phyloP scores from a whole-genome alignment of 2,113 vertebrate species.

The Cervus canadensis region DNA sequence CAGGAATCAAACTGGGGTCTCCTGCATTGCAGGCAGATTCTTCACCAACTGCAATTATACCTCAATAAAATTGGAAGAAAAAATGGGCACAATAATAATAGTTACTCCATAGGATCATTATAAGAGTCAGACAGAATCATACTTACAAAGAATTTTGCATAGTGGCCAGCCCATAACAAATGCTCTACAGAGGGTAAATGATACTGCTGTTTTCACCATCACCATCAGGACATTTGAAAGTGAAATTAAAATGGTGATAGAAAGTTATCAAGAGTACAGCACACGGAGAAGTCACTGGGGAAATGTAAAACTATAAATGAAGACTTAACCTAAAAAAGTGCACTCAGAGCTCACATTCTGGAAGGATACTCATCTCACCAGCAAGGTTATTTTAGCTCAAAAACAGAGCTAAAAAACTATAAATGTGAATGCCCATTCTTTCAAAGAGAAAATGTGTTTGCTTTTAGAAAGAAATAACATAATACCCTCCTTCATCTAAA shows the following conservation, averaged over 20 bases:
- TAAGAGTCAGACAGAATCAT: not conserved
- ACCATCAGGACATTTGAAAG: not conserved
- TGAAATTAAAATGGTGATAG: not conserved
- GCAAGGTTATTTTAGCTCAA: not conserved
- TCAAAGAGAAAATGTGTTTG: not conserved
- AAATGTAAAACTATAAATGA: constrained; percentile 30
- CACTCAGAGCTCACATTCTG: not conserved
- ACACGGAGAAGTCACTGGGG: not conserved
- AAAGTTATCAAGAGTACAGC: not conserved
- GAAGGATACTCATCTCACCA: not conserved
- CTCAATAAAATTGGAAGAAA: not conserved
- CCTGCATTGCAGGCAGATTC: not conserved
- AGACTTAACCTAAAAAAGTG: not conserved
- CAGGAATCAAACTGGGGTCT: not conserved
- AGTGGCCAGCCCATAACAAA: not conserved
- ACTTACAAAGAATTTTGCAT: not conserved
- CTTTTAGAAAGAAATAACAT: constrained; percentile 5
- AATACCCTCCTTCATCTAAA: not conserved
- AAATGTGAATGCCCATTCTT: not conserved
- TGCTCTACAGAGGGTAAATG: not conserved
- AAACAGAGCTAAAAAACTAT: not conserved
- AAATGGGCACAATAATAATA: not conserved
- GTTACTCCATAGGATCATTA: not conserved
- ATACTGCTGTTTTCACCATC: not conserved
- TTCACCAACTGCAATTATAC: not conserved